phyloP scores from a whole-genome alignment of 2,797 vertebrate species.

The Poecilia gillii region DNA sequence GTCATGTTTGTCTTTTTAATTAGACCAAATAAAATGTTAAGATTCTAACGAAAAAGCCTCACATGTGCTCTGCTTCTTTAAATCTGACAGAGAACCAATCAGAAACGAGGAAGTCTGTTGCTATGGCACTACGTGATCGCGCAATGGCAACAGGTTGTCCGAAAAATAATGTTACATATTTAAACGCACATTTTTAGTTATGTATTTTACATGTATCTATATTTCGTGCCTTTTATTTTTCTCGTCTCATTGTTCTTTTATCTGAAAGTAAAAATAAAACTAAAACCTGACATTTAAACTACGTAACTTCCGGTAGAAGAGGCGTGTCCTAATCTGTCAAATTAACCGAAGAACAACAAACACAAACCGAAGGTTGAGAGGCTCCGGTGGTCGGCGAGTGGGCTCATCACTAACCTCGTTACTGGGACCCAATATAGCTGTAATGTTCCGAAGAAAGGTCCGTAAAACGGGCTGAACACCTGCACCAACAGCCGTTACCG shows the following conservation, averaged over 20 bases:
- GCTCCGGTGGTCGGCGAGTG: constrained; percentile 59
- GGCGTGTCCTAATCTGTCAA: constrained; percentile 66
- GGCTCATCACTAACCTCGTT: not conserved
- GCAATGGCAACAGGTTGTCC: not conserved
- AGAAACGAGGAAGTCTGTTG: not conserved
- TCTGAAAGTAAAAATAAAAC: not conserved
- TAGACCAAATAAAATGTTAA: not conserved
- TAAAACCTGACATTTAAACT: constrained; percentile 50
- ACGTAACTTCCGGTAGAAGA: constrained; percentile 63
- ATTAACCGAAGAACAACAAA: constrained; percentile 67
- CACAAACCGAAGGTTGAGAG: constrained; percentile 58
- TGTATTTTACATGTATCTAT: not conserved
- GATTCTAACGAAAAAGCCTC: not conserved
- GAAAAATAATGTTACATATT: not conserved
- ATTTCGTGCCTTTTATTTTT: not conserved
- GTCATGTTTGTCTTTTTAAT: not conserved
- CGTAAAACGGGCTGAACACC: not conserved
- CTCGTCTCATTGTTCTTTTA: not conserved
- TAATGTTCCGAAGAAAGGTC: not conserved
- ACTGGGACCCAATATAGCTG: not conserved
- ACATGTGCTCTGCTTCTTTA: not conserved
- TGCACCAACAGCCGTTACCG: not conserved
- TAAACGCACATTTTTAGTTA: not conserved
- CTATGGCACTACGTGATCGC: not conserved
- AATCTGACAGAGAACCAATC: not conserved